phyloP scores from a whole-genome alignment of 2,888 invertebrate species.

The Leucoptera coffeella region DNA sequence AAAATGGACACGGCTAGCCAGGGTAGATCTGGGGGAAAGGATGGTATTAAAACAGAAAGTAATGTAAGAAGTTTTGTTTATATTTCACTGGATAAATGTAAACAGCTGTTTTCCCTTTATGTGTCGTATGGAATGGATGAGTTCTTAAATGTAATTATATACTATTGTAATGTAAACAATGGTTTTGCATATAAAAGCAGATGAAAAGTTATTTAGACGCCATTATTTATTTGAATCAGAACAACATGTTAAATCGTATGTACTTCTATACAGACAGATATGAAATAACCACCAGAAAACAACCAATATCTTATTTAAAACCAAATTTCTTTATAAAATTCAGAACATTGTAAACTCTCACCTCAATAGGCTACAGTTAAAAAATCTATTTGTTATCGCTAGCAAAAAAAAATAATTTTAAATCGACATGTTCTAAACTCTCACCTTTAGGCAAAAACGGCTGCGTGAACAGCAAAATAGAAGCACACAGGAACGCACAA shows the following conservation, averaged over 20 bases:
- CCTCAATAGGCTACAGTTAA: no score
- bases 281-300: background rate
- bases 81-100: no score
- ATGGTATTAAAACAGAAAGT: no score
- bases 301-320: background rate
- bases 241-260: no score
- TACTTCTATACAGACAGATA: background rate
- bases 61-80: background rate
- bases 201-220: no score
- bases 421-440: background rate
- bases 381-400: background rate
- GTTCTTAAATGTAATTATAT: no score
- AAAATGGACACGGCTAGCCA: constrained; percentile 18
- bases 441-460: constrained; percentile 34
- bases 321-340: background rate
- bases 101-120: background rate
- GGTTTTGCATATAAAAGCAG: background rate
- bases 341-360: no score
- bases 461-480: constrained; percentile 35
- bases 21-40: constrained; percentile 10
- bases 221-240: no score
- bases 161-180: background rate
- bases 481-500: constrained; percentile 30
- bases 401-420: background rate
- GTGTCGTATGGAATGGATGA: no score